These are phyloP conservation scores for Tipula vernalis DNA, from an alignment of 2,888 invertebrate species.

Conservation along the genomic window DNA sequence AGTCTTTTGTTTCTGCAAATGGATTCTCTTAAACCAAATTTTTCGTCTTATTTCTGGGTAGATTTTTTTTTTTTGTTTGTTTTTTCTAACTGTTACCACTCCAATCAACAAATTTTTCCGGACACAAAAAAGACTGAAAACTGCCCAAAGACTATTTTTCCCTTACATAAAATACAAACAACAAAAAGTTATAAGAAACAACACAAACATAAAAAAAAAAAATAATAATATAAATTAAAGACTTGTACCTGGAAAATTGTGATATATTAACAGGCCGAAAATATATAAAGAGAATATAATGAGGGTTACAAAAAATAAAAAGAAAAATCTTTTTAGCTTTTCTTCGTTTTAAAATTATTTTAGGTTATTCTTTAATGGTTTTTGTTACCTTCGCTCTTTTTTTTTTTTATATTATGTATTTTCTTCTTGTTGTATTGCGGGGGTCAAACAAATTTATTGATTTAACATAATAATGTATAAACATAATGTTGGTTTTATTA, in stretches of 20 bases:
- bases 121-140: not conserved
- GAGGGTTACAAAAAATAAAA: not conserved
- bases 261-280: not conserved
- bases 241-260: not conserved
- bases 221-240: not conserved
- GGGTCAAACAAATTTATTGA: not conserved
- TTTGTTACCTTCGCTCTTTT: not conserved
- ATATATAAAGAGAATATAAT: not conserved
- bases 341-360: not conserved
- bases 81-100: not conserved
- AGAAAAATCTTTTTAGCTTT: not conserved
- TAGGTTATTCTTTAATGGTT: not conserved
- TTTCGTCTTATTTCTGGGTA: not conserved
- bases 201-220: not conserved
- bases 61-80: not conserved
- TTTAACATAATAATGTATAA: not conserved
- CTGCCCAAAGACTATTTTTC: not conserved
- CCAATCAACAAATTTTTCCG: not conserved
- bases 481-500: not conserved
- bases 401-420: not conserved
- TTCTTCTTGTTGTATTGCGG: not conserved
- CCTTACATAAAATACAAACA: not conserved
- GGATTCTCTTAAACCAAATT: not conserved
- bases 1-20: not conserved
- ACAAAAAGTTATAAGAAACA: not conserved